A percentile compares a stretch with the other conserved stretches of the same genome.
These are phyloP conservation scores for Cliona cf. orientalis DNA, from an alignment of 37 sponge, comb jelly and placozoan genomes.

Conservation along the genomic window DNA sequence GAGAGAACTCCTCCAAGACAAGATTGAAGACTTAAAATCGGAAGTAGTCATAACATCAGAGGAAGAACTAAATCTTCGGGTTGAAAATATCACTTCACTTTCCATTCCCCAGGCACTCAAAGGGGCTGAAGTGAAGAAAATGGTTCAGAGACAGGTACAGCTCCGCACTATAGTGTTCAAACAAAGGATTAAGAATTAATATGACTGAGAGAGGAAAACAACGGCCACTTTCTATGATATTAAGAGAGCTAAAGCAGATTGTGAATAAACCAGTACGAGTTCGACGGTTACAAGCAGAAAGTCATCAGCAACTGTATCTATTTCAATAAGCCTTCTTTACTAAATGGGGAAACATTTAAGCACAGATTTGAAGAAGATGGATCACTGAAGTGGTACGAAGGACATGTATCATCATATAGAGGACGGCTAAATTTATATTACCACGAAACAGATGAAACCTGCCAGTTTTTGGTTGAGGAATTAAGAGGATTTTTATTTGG, in stretches of 20 bases:
- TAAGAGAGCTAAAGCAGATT: not conserved
- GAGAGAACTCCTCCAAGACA: not conserved
- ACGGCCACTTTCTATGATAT: not conserved
- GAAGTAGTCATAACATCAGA: conserved; percentile 1
- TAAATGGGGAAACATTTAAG: conserved; percentile 5
- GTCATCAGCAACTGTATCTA: not conserved
- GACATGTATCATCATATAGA: no score
- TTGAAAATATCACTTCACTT: conserved; percentile 18
- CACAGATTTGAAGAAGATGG: conserved; percentile 21
- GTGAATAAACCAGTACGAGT: not conserved
- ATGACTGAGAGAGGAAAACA: not conserved
- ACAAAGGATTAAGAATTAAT: not conserved
- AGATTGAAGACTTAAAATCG: not conserved
- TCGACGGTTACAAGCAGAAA: not conserved
- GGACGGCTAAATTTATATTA: no score
- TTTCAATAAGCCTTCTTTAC: conserved; percentile 26
- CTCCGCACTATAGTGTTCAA: conserved; percentile 6
- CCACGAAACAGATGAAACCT: conserved; percentile 7
- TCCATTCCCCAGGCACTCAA: conserved; percentile 12
- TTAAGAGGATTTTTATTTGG: conserved; percentile 17
- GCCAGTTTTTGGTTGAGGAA: conserved; percentile 8
- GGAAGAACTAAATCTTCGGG: not conserved
- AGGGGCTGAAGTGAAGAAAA: not conserved
- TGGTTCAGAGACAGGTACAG: conserved; percentile 17
- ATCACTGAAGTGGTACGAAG: conserved; percentile 15